Conservation (phyloP, 2,888 invertebrate genomes). For the Quadriops clusia region DNA sequence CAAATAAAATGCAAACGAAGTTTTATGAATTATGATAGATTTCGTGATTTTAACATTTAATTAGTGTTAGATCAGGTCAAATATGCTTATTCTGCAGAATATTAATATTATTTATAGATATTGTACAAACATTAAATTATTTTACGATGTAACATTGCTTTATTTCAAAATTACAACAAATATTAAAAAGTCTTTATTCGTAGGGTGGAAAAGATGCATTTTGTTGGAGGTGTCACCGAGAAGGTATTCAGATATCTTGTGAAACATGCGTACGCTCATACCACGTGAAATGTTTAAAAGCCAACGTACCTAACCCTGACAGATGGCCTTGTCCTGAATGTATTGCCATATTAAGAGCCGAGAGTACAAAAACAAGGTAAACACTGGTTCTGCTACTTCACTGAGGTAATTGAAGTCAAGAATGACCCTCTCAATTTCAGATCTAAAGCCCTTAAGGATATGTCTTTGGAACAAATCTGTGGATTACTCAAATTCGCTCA, state of each 20-base stretch:
- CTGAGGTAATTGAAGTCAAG: neutral
- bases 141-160: too few species aligned
- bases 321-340: conserved; percentile 88
- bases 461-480: conserved; percentile 62
- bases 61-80: too few species aligned
- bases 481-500: conserved; percentile 68
- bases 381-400: conserved; percentile 1
- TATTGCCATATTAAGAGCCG: conserved; percentile 55
- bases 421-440: conserved; percentile 28
- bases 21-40: too few species aligned
- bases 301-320: conserved; percentile 37
- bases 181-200: too few species aligned
- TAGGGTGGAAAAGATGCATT: conserved; percentile 56
- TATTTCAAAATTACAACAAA: too few species aligned
- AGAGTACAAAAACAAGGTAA: conserved; percentile 58
- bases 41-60: too few species aligned
- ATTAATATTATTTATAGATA: too few species aligned
- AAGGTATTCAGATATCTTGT: conserved; percentile 52
- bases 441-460: conserved; percentile 58
- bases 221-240: conserved; percentile 87
- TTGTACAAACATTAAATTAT: too few species aligned
- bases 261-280: conserved; percentile 76
- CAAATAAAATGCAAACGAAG: too few species aligned
- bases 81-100: too few species aligned
- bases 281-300: conserved; percentile 65